A percentile compares a stretch with the other conserved stretches of the same genome.
phyloP scores from a whole-genome alignment of 2,797 vertebrate species.

The Oryzias sinensis region DNA sequence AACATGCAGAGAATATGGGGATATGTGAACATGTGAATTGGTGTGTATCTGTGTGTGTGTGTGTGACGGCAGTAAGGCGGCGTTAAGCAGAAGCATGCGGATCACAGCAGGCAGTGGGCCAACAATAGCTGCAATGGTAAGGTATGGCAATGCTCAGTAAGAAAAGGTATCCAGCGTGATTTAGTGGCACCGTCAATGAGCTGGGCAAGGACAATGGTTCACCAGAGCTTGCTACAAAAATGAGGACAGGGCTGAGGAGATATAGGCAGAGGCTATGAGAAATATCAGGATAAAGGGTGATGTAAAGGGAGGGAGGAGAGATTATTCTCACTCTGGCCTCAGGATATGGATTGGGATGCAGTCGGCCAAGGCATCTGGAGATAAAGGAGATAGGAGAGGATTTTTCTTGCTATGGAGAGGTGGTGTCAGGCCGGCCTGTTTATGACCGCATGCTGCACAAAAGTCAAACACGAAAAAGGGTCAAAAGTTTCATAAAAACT shows the following conservation, averaged over 20 bases:
- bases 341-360: conserved; percentile 54
- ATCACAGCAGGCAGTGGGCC: conserved; percentile 48
- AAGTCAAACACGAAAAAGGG: conserved; percentile 24
- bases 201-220: conserved; percentile 70
- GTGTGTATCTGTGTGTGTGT: conserved; percentile 26
- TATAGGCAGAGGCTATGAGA: conserved; percentile 48
- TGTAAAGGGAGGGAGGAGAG: conserved; percentile 43
- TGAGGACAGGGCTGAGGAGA: conserved; percentile 57
- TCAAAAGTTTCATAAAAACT: conserved; percentile 7
- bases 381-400: conserved; percentile 41
- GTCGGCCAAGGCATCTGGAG: conserved; percentile 36
- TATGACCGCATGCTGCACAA: conserved; percentile 8
- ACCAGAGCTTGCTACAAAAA: conserved; percentile 63
- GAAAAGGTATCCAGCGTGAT: conserved; percentile 61
- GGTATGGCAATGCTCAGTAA: conserved; percentile 58
- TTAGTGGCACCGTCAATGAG: conserved; percentile 63
- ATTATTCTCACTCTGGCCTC: conserved; percentile 48
- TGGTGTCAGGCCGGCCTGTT: conserved; percentile 14
- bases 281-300: conserved; percentile 46
- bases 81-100: conserved; percentile 58
- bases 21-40: conserved; percentile 45
- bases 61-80: conserved; percentile 28
- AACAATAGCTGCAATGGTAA: conserved; percentile 55
- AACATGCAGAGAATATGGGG: conserved; percentile 64
- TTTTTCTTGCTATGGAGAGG: conserved; percentile 22